Conservation (phyloP, 2,888 invertebrate species). For the Hanleya hanleyi region DNA sequence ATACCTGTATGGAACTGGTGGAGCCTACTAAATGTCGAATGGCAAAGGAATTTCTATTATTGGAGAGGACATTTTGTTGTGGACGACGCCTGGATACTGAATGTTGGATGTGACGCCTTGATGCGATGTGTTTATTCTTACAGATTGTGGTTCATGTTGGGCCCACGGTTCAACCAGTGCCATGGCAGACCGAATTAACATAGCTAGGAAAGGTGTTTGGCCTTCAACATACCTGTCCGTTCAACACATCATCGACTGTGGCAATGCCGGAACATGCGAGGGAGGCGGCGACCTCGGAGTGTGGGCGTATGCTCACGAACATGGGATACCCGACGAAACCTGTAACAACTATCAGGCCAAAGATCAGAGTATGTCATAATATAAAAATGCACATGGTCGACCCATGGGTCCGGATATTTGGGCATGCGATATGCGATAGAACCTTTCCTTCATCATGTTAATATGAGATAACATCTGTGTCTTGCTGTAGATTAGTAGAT, state of each 20-base stretch:
- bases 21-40: too few relatives aligned
- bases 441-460: too few relatives aligned
- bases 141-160: slow-evolving; percentile 76
- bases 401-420: too few relatives aligned
- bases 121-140: slow-evolving; percentile 25
- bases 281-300: slow-evolving; percentile 71
- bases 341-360: slow-evolving; percentile 76
- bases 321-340: slow-evolving; percentile 75
- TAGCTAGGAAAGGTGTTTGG: slow-evolving; percentile 74
- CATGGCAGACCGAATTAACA: slow-evolving; percentile 75
- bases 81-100: too few relatives aligned
- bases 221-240: slow-evolving; percentile 74
- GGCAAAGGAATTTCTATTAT: too few relatives aligned
- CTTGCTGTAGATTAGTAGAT: too few relatives aligned
- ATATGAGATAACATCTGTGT: too few relatives aligned
- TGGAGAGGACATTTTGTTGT: too few relatives aligned
- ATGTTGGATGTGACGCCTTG: too few relatives aligned
- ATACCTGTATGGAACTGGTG: too few relatives aligned
- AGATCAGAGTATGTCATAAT: slow-evolving; percentile 74
- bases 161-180: slow-evolving; percentile 75
- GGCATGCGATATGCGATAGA: too few relatives aligned
- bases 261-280: slow-evolving; percentile 73
- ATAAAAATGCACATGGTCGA: too few relatives aligned
- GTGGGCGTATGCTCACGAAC: slow-evolving; percentile 74
- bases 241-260: slow-evolving; percentile 75